phyloP scores from a whole-genome alignment of 1,140 invertebrate species.

The Apolygus lucorum region DNA sequence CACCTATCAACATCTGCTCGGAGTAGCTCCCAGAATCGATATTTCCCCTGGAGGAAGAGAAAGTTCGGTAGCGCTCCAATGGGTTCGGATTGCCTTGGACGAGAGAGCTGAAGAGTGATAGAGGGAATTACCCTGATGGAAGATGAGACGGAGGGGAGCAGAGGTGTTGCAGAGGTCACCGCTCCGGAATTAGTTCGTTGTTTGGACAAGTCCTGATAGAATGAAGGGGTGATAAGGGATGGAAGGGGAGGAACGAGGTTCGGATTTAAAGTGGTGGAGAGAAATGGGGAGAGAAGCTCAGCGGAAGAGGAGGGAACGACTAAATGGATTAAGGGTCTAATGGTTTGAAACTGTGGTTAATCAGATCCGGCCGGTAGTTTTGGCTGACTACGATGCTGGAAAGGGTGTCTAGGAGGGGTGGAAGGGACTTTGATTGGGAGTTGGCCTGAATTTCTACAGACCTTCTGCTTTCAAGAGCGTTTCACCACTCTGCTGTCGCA shows the following conservation, averaged over 20 bases:
- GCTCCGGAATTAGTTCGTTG: constrained; percentile 2
- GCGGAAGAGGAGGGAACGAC: not conserved
- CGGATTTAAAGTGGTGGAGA: not conserved
- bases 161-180: constrained; percentile 4
- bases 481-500: not conserved
- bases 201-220: not conserved
- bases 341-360: constrained; percentile 16
- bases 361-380: constrained; percentile 11
- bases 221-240: not conserved
- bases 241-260: not conserved
- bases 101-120: not conserved
- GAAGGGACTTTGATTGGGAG: not conserved
- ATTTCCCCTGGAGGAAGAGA: not conserved
- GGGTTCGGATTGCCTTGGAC: not conserved
- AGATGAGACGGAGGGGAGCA: not conserved
- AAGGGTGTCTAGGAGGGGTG: not conserved
- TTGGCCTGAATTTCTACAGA: not conserved
- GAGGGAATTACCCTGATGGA: not conserved
- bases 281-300: not conserved
- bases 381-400: not conserved
- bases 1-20: no score
- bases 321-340: constrained; percentile 13
- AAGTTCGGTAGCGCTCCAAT: not conserved
- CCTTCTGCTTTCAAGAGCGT: not conserved
- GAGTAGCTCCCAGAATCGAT: no score